phyloP scores from a whole-genome alignment of 2,888 invertebrate species.

The Meghimatium bilineatum region DNA sequence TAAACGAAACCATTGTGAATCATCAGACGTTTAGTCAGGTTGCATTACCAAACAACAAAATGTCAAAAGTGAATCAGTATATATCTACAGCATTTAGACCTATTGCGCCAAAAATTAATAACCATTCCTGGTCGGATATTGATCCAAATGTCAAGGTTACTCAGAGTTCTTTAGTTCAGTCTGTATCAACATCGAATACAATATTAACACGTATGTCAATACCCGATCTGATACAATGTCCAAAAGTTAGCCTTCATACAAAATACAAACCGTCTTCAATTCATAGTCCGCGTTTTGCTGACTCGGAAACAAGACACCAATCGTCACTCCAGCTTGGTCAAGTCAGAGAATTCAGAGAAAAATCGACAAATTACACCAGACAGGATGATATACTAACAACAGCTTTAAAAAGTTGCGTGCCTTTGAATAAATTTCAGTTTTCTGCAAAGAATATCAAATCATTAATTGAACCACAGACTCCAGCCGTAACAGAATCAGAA shows the following conservation, averaged over 20 bases:
- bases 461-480: neutral
- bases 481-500: too few relatives aligned
- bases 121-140: neutral
- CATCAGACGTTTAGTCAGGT: neutral
- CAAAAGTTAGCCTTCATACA: too few relatives aligned
- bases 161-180: neutral
- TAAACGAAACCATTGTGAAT: neutral
- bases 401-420: neutral
- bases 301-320: neutral
- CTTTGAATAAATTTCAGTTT: neutral
- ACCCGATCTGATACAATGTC: too few relatives aligned
- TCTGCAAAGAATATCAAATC: neutral
- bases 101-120: neutral
- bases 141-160: neutral
- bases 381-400: conserved; percentile 4
- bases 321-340: neutral
- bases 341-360: neutral
- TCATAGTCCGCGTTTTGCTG: too few relatives aligned
- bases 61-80: neutral
- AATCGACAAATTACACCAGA: neutral
- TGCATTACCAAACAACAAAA: neutral
- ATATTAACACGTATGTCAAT: neutral
- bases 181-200: neutral
- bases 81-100: conserved; percentile 4
- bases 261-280: neutral